A percentile compares a stretch with the other conserved stretches of the same genome.
Evolutionary conservation across 2,797 vertebrate species (phyloP).

Genomic region (Alca torda): DNA sequence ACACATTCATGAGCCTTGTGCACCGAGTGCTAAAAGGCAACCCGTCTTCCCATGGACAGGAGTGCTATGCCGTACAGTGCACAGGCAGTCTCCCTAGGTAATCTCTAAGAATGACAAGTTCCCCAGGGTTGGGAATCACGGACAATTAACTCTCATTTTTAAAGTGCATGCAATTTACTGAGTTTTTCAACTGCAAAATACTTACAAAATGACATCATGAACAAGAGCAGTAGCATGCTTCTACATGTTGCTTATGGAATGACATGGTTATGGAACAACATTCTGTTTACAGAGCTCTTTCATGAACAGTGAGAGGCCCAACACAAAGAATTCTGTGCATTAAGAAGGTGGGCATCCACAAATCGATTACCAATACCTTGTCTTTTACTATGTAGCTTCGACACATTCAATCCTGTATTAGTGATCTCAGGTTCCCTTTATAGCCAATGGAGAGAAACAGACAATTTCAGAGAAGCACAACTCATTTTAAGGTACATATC

Average conservation of each 20-base stretch:
- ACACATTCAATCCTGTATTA: neutral
- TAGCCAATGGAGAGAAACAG: neutral
- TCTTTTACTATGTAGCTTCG: rapidly evolving
- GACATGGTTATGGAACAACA: neutral
- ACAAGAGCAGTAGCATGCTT: neutral
- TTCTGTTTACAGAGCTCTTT: neutral
- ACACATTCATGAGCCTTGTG: neutral
- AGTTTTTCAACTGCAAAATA: neutral
- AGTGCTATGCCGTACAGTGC: rapidly evolving
- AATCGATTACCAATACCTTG: neutral
- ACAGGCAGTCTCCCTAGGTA: neutral
- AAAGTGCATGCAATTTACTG: neutral
- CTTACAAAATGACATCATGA: neutral
- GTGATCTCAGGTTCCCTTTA: neutral
- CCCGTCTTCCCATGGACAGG: rapidly evolving
- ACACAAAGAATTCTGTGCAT: neutral
- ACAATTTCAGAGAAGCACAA: neutral
- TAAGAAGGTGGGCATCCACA: neutral
- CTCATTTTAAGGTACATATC: neutral
- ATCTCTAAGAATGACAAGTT: neutral
- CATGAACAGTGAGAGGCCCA: rapidly evolving
- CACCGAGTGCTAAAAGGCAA: neutral
- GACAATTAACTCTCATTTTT: neutral
- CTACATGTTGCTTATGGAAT: neutral
- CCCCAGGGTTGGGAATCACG: neutral